Conservation (phyloP, 2,797 vertebrate species). For the Lutjanus campechanus region DNA sequence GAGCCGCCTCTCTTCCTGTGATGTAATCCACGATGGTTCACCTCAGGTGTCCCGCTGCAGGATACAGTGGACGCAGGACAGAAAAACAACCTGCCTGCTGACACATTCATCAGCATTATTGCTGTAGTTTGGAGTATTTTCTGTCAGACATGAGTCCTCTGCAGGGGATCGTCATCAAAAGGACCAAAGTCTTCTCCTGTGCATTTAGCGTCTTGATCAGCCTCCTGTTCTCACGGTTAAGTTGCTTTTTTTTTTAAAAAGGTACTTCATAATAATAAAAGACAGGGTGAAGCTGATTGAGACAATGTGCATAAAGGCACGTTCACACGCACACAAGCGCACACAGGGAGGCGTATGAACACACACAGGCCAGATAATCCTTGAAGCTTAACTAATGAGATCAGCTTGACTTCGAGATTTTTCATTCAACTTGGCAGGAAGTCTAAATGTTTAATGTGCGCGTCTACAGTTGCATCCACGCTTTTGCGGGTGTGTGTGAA, state of each 20-base stretch:
- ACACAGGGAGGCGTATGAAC: slow-evolving; percentile 1
- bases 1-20: neutral
- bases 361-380: slow-evolving; percentile 42
- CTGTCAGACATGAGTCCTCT: neutral
- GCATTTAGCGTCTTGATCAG: slow-evolving; percentile 20
- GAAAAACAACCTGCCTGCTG: slow-evolving; percentile 27
- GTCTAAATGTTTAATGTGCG: slow-evolving; percentile 40
- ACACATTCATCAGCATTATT: slow-evolving; percentile 12
- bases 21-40: slow-evolving; percentile 7
- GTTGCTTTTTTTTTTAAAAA: neutral
- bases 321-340: neutral
- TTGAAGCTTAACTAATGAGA: slow-evolving; percentile 62
- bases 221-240: neutral
- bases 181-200: neutral
- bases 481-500: slow-evolving; percentile 3
- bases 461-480: neutral
- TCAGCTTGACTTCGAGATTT: slow-evolving; percentile 42
- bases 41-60: slow-evolving; percentile 13
- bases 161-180: neutral
- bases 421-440: slow-evolving; percentile 44
- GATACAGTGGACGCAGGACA: neutral
- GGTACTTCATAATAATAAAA: neutral
- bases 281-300: slow-evolving; percentile 12
- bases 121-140: neutral
- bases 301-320: neutral